phyloP scores from a whole-genome alignment of 2,113 vertebrate species.

The Prunella fulvescens region DNA sequence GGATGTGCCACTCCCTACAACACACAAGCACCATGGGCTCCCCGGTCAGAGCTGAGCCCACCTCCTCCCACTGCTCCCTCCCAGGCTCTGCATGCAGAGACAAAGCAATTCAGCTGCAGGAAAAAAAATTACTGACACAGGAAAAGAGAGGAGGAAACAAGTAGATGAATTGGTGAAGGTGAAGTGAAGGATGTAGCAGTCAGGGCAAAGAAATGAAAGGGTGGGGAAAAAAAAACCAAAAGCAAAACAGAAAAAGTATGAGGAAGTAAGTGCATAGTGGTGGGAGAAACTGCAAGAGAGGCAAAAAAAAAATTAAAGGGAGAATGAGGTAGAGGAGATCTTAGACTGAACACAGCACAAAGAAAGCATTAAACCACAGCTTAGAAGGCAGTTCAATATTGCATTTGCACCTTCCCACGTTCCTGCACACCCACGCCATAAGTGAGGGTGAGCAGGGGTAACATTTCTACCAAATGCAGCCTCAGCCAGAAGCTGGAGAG shows the following conservation, averaged over 20 bases:
- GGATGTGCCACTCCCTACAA: fast-evolving
- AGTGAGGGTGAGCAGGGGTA: not conserved
- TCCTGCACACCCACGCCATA: not conserved
- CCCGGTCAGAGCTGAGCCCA: not conserved
- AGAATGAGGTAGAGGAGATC: not conserved
- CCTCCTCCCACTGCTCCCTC: not conserved
- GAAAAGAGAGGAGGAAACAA: not conserved
- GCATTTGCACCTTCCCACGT: not conserved
- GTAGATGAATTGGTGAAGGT: not conserved
- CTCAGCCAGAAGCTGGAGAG: fast-evolving
- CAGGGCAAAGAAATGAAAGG: not conserved
- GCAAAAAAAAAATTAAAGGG: not conserved
- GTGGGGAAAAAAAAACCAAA: not conserved
- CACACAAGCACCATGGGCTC: fast-evolving
- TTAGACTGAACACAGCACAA: not conserved
- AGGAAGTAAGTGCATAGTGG: not conserved
- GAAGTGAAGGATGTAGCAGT: not conserved
- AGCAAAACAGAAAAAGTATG: not conserved
- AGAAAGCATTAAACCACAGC: not conserved
- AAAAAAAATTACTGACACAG: not conserved
- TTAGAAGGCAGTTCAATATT: not conserved
- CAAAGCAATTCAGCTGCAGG: fast-evolving
- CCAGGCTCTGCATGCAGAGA: not conserved
- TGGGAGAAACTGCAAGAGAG: not conserved
- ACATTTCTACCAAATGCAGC: fast-evolving